These are phyloP conservation scores for Microchrysa polita DNA, from an alignment of 2,888 invertebrate genomes.

Conservation along the genomic window DNA sequence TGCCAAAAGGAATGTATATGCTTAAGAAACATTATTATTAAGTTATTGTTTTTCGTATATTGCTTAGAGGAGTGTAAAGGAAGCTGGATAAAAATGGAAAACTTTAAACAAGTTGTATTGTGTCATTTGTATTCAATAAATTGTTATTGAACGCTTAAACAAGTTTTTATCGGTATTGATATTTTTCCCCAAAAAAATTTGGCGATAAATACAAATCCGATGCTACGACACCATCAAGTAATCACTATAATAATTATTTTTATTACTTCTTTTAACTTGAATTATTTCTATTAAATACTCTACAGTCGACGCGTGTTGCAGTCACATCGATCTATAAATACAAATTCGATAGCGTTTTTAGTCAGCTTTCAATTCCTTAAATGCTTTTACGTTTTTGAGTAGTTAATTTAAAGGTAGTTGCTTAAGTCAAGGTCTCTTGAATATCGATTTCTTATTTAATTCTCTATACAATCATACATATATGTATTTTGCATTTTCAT, in stretches of 20 bases:
- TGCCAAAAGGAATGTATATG: background rate
- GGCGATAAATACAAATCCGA: background rate
- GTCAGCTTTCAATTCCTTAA: conserved; percentile 34
- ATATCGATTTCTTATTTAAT: too few relatives aligned
- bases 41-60: conserved; percentile 19
- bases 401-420: too few relatives aligned
- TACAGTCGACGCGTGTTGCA: conserved; percentile 8
- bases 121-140: conserved; percentile 10
- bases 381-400: background rate
- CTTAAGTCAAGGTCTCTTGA: too few relatives aligned
- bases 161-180: conserved; percentile 6
- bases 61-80: conserved; percentile 12
- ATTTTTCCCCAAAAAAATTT: background rate
- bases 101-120: background rate
- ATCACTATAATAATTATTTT: background rate
- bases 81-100: background rate
- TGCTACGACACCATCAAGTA: background rate
- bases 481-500: too few relatives aligned
- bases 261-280: background rate
- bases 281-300: background rate
- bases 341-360: conserved; percentile 32
- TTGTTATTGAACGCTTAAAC: background rate
- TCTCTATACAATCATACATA: too few relatives aligned
- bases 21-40: conserved; percentile 2
- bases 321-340: conserved; percentile 34